Percentiles rank a stretch among this genome's conserved stretches.
Evolutionary conservation across 2,113 vertebrate species (phyloP).

Genomic region (Aramus guarauna): DNA sequence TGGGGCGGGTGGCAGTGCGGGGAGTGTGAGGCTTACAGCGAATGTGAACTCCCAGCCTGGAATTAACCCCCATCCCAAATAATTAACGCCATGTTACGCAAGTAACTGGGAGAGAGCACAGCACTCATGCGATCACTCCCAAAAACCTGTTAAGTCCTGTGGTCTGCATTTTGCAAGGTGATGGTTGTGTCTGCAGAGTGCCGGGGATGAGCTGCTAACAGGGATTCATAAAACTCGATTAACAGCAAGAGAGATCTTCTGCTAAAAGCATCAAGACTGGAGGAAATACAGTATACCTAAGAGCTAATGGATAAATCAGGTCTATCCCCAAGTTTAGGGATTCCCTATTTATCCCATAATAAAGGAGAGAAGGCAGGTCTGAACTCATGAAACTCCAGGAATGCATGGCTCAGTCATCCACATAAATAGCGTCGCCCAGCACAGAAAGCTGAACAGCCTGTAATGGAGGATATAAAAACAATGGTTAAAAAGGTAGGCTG

Average conservation of each 20-base stretch:
- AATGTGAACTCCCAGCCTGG: neutral
- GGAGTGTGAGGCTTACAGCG: neutral
- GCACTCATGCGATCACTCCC: neutral
- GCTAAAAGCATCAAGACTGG: neutral
- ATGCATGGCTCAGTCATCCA: neutral
- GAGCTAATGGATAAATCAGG: neutral
- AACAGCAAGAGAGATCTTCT: neutral
- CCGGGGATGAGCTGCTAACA: too few relatives aligned
- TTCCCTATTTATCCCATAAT: neutral
- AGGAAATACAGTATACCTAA: neutral
- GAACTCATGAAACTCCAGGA: neutral
- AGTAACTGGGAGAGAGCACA: too few relatives aligned
- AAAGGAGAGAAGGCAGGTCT: neutral
- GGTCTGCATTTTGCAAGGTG: neutral
- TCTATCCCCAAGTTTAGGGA: neutral
- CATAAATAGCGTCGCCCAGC: neutral
- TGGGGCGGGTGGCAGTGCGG: neutral
- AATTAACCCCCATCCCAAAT: neutral
- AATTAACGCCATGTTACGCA: rapidly evolving
- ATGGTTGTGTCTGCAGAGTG: neutral
- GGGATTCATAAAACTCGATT: neutral
- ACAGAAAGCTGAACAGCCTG: neutral
- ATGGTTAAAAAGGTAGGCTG: neutral
- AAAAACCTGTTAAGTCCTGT: neutral
- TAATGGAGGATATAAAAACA: neutral